Evolutionary conservation across 2,888 invertebrate genomes (phyloP), one percentile per base, ranked within the genome.

Genomic region (Drosophila demipolita): DNA sequence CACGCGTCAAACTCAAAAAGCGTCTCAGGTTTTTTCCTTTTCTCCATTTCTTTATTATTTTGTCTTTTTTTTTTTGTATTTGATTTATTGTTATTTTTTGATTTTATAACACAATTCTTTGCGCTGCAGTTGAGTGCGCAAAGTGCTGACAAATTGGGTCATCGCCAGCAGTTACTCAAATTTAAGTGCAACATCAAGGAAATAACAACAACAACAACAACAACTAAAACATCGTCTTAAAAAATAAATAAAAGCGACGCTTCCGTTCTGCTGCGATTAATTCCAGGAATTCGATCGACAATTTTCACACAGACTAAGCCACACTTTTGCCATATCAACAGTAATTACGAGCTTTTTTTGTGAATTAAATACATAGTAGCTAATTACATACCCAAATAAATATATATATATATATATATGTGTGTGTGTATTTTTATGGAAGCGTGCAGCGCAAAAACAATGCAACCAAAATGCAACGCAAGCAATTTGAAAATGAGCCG

Each of bases 371-470:
- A 20, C 35, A 6, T 23, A 11, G 12, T 55, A 20, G 20, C 42
- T 2, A 20, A 20, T 3, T 20, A 42, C 20, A 12, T 45, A 45
- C n/a, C 52, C 58, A 38, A 63, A 45, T 58, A 35, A 40, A 33
- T 61, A 52, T 29, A 38, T 55, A 40, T 35, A 45, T n/a, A 45
- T 35, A 9, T 45, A 6, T 35, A 33, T 40, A 15, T 29, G 38
- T 26, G 36, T 40, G 17, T 29, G 38, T 26, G 36, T 12, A 15
- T 57, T 29, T 61, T 40, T 65, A 57, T 86, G 80, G 83, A 57
- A 87, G 88, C 72, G 83, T 80, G 89, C 71, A 83, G 86, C 86
- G 71, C 45, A 89, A 86, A 80, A 84, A 83, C 83, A 82, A 73
- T 72, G 69, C 61, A 73, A 87, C 78, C 75, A 78, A 81, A 79